phyloP scores from a whole-genome alignment of 2,888 invertebrate species.

The Tetranychus truncatus region DNA sequence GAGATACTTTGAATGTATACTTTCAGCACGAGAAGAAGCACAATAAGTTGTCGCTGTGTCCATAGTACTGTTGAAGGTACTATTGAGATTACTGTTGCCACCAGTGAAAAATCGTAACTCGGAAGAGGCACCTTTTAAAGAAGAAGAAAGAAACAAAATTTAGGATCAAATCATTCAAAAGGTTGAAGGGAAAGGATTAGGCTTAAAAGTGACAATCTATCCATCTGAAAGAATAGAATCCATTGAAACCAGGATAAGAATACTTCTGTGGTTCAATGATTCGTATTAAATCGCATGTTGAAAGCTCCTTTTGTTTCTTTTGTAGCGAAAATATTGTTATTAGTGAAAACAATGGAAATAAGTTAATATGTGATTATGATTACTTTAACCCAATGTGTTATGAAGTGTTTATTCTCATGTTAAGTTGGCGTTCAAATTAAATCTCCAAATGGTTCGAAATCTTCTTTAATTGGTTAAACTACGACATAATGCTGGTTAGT shows the following conservation, averaged over 20 bases:
- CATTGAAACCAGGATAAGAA: neutral
- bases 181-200: neutral
- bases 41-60: slow-evolving; percentile 13
- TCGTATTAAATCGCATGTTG: neutral
- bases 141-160: neutral
- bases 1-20: slow-evolving; percentile 22
- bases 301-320: too few relatives aligned
- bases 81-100: slow-evolving; percentile 15
- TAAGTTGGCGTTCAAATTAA: too few relatives aligned
- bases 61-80: neutral
- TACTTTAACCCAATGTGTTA: neutral
- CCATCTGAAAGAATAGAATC: neutral
- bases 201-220: neutral
- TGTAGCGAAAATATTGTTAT: too few relatives aligned
- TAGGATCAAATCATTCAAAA: neutral
- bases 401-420: neutral
- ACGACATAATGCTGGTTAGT: neutral
- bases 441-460: too few relatives aligned
- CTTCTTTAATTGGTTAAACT: neutral
- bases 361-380: neutral
- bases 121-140: slow-evolving; percentile 15
- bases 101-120: slow-evolving; percentile 19
- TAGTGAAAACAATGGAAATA: neutral
- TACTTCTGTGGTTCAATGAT: neutral
- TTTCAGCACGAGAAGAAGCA: neutral